Conservation (phyloP, 2,888 invertebrate species). For the Molorchus minor region DNA sequence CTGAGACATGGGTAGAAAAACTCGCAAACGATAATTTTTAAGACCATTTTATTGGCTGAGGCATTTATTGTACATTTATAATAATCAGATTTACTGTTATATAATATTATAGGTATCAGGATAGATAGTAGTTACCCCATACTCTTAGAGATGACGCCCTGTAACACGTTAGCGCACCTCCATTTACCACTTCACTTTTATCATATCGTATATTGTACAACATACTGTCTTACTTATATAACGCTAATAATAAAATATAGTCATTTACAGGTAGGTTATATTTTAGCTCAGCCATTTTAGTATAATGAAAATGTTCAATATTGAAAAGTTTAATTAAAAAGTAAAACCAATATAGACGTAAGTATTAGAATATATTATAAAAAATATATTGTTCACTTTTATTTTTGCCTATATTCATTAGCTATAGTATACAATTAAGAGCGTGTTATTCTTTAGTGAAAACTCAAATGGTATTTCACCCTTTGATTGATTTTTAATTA, state of each 20-base stretch:
- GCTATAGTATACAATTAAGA: slow-evolving; percentile 8
- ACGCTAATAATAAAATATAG: slow-evolving; percentile 60
- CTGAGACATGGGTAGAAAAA: slow-evolving; percentile 26
- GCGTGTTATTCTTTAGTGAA: neutral
- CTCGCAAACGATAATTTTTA: slow-evolving; percentile 50
- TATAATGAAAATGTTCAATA: no score
- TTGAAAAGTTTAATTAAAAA: no score
- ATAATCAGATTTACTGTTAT: slow-evolving; percentile 61
- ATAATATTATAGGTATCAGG: slow-evolving; percentile 61
- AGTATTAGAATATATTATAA: slow-evolving; percentile 5
- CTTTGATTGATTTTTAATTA: neutral
- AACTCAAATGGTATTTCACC: neutral
- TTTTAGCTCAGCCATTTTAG: slow-evolving; percentile 31
- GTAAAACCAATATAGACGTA: slow-evolving; percentile 10
- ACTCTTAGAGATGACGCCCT: slow-evolving; percentile 56
- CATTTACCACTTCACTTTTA: slow-evolving; percentile 48
- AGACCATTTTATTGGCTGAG: slow-evolving; percentile 64
- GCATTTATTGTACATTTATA: slow-evolving; percentile 65
- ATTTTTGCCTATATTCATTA: neutral
- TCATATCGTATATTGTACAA: slow-evolving; percentile 50
- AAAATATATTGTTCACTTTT: slow-evolving; percentile 15
- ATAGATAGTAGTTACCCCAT: slow-evolving; percentile 60
- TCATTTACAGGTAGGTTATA: slow-evolving; percentile 57
- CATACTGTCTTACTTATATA: slow-evolving; percentile 49
- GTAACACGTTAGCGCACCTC: slow-evolving; percentile 45